Base-by-base conservation (phyloP, 1,140 invertebrate genomes). In the Harlomillsia oculata region DNA sequence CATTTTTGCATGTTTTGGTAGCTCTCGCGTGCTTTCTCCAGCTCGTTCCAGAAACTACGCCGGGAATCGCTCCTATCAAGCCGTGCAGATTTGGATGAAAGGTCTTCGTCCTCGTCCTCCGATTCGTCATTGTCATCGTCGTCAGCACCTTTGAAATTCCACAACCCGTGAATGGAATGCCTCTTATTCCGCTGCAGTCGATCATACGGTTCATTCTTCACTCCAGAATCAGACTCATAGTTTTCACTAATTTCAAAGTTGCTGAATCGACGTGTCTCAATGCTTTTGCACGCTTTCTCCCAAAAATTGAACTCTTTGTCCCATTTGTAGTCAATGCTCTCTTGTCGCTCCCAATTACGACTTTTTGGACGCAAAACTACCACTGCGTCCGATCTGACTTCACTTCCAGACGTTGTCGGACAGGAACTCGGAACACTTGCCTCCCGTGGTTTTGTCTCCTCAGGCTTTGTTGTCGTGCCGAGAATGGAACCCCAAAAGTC, bases 301-400 rank as follows among this genome's bases (percentile, higher is more conserved):
- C 56, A 58, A 52, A 58, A 58, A 29, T 58, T 58, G 32, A 58
- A 58, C 34, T 52, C 49, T 21, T 44, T 58, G 11, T 58, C 56
- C 49, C 49, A 52, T 37, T 53, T 50, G 20, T 50, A 50, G 20
- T 56, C 37, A 32, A 50, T 56, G 26, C 54, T 46, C 21, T 56
- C 54, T 13, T 56, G 26, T 5, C 36, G 34, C 30, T 56, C 46
- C 46, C 46, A 49, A 3, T 37, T 29, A 5, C 26, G n/a, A 39
- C 32, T 23, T n/a, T 50, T 36, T 5, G 18, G 21, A 25, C 18
- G 36, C 1, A 25, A 5, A 4, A 8, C 18, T n/a, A 25, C 34
- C n/a, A 37, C 28, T 21, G 20, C 20, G 36, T 50, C 48, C 11
- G 16, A 20, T 39, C 28, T 50, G 11, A 9, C 39, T 5, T 40